Percentiles rank a stretch among this genome's conserved stretches.
Conservation (phyloP, 2,888 invertebrate species). For the Salticus scenicus region DNA sequence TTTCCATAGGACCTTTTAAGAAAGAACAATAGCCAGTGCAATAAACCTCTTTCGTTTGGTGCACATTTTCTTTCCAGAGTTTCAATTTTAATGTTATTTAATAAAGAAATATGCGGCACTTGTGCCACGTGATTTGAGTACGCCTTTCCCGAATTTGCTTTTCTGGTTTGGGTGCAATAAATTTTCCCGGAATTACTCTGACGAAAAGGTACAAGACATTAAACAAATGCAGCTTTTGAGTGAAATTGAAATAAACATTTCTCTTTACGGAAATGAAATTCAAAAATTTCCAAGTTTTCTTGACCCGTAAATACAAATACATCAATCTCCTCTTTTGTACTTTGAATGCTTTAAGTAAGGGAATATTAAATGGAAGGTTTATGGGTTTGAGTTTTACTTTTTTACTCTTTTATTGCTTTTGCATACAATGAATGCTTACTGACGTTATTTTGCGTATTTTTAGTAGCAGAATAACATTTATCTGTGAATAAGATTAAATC, state of each 20-base stretch:
- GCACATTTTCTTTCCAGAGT: neutral
- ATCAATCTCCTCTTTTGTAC: neutral
- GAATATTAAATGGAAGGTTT: neutral
- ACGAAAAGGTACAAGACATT: neutral
- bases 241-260: slow-evolving; percentile 4
- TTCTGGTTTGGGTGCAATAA: neutral
- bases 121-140: neutral
- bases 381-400: neutral
- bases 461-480: no score
- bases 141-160: neutral
- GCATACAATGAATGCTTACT: no score
- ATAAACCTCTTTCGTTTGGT: neutral
- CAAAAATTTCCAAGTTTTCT: neutral
- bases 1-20: neutral
- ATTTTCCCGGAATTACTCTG: neutral
- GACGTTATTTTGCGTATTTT: no score
- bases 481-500: no score
- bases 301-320: neutral
- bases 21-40: neutral
- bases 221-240: neutral
- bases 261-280: neutral
- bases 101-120: slow-evolving; percentile 3
- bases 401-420: no score
- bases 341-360: neutral
- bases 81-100: slow-evolving; percentile 7